Base-by-base conservation (phyloP, 2,113 vertebrate species). In the Notarius quadriscutis region DNA sequence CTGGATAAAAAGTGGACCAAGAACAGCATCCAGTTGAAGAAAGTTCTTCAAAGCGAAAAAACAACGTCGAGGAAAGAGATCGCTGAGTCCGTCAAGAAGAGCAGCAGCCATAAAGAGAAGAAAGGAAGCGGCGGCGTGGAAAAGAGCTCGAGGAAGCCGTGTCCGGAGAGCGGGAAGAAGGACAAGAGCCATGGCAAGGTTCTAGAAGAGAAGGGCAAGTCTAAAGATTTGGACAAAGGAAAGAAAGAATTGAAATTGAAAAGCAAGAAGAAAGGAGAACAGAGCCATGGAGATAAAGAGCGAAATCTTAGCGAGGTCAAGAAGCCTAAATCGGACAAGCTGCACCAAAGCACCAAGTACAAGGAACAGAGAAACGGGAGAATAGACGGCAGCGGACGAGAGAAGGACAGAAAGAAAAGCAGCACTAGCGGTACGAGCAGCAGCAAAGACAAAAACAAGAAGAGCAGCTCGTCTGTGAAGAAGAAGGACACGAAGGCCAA, bases 281-380 rank as follows among this genome's bases (percentile, higher is more conserved):
- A 84, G 0, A 89, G 77, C 78, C 95, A 92, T 83, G 92, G 90
- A 6, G 94, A 95, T 5, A 94, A 85, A 78, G 77, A 82, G 30
- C 86, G 62, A n/a, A 83, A 83, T 0, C 78, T 63, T 15, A 91
- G 84, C 57, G 94, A 93, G 85, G 93, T 92, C 81, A 94, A 0
- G 92, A 96, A 80, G 75, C 74, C 20, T 50, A 92, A 8, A 84
- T 85, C 0, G 51, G 94, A 90, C 87, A 94, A 69, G 77, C 89
- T 85, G 2, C 81, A 87, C 27, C 79, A 89, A 69, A 88, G 63
- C 67, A 94, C 93, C 85, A 87, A 89, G 83, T 25, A 60, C 30
- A 94, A 92, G 58, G 94, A 94, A 0, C 71, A 55, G 75, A 96
- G 94, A 87, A 97, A 96, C 7, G 96, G 96, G 30, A 95, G 94